Conservation (phyloP, 2,797 vertebrate genomes). For the Chaenodraco wilsoni region DNA sequence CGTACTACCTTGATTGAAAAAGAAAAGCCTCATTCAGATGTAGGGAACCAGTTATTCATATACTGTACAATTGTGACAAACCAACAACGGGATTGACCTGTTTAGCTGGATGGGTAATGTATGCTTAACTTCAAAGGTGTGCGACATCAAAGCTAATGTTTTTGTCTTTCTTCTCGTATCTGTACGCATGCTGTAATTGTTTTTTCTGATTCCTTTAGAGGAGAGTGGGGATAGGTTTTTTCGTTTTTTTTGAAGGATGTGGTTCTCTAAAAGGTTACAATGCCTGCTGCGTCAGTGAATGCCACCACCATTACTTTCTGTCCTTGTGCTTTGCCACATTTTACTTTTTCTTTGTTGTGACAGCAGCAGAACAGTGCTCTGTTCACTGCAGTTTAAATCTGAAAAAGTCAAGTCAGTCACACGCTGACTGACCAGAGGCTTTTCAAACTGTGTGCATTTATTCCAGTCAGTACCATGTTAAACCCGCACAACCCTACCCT, state of each 20-base stretch:
- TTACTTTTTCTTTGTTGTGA: conserved; percentile 17
- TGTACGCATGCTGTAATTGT: conserved; percentile 52
- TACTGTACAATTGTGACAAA: neutral
- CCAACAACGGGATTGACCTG: neutral
- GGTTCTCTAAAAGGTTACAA: conserved; percentile 57
- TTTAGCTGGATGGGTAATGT: conserved; percentile 16
- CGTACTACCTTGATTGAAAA: neutral
- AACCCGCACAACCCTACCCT: neutral
- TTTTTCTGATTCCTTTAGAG: conserved; percentile 2
- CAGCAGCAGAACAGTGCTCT: neutral
- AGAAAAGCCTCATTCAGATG: neutral
- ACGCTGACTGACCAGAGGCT: neutral
- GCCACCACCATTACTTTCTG: conserved; percentile 55
- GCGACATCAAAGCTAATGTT: conserved; percentile 9
- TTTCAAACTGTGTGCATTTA: neutral
- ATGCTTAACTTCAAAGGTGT: conserved; percentile 44
- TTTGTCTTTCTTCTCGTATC: conserved; percentile 2
- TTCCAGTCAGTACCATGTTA: neutral
- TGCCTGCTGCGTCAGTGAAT: conserved; percentile 48
- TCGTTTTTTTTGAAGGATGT: conserved; percentile 44
- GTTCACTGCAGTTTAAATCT: conserved; percentile 12
- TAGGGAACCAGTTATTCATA: neutral
- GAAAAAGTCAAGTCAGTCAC: conserved; percentile 1
- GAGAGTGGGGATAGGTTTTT: neutral
- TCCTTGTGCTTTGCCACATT: conserved; percentile 39